Percentiles rank a stretch among this genome's conserved stretches.
Conservation (phyloP, 2,888 invertebrate species). For the Cordylochernes scorpioides region DNA sequence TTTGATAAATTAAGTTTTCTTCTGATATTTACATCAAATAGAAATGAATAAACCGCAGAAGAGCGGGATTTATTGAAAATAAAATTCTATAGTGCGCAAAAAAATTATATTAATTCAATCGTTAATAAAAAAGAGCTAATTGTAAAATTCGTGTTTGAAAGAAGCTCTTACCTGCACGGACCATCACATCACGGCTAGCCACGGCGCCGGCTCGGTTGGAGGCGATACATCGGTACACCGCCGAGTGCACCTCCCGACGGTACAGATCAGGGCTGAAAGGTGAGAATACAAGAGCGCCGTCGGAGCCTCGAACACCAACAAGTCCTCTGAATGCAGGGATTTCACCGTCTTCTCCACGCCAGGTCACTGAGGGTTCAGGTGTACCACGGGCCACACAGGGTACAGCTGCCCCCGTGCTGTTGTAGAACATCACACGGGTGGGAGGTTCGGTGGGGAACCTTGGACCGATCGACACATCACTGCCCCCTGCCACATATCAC, state of each 20-base stretch:
- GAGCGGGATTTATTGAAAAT: too few species aligned
- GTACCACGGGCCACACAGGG: slow-evolving; percentile 9
- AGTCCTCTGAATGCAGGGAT: slow-evolving; percentile 9
- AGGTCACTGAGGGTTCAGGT: slow-evolving; percentile 6
- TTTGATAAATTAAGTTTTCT: too few species aligned
- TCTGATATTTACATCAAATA: too few species aligned
- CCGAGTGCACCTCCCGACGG: slow-evolving; percentile 73
- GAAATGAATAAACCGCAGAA: too few species aligned
- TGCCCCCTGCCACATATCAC: too few species aligned
- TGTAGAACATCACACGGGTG: slow-evolving; percentile 7
- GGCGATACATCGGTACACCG: slow-evolving; percentile 72
- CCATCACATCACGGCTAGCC: slow-evolving; percentile 69
- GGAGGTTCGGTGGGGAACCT: slow-evolving; percentile 10
- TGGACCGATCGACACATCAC: slow-evolving; percentile 10
- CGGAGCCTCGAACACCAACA: slow-evolving; percentile 6
- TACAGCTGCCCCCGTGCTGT: slow-evolving; percentile 6
- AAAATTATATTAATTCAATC: too few species aligned
- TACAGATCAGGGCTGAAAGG: slow-evolving; percentile 82
- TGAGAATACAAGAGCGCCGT: slow-evolving; percentile 75
- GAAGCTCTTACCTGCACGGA: slow-evolving; percentile 54
- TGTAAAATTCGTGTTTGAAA: not conserved
- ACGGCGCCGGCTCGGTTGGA: slow-evolving; percentile 66
- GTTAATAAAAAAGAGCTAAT: not conserved
- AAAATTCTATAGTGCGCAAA: too few species aligned
- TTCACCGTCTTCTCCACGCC: slow-evolving; percentile 6